Evolutionary conservation across 2,888 invertebrate species (phyloP), one percentile per base, ranked within the genome.

Genomic region (Oligia latruncula): DNA sequence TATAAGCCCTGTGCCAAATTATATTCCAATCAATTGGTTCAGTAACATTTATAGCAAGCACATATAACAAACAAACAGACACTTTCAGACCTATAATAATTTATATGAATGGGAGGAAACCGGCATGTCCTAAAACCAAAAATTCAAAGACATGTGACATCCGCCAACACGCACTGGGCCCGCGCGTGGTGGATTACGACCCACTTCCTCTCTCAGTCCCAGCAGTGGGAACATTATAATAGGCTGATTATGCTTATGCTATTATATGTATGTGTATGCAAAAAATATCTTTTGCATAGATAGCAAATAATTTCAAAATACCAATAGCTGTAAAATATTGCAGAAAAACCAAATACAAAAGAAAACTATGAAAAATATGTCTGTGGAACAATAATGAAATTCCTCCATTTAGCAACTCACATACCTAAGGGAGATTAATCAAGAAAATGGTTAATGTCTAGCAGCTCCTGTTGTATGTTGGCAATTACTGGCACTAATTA

Each of bases 391-490:
- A 81, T 84, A 90, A 88, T 88, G 78, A 88, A 85, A 85, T 88
- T 88, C 78, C 72, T 71, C 77, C 80, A 82, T 80, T 81, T 85
- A 73, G 86, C 85, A 83, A 85, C 82, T 87, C 83, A 86, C 84
- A 84, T 83, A 58, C n/a, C 58, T 58, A 88, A 76, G 78, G 82
- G 82, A 83, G 84, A 90, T 90, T 89, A 90, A 91, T 91, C 90
- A 90, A 88, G 90, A 83, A 90, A 90, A 91, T 91, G 85, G 87
- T 85, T 88, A 86, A 88, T 81, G 84, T 87, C 83, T 79, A 78
- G 72, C 72, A 81, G 83, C 68, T 81, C 81, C 66, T 79, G 77
- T 77, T 90, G 70, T 74, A 58, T 67, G 87, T 62, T 71, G 66
- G 78, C 67, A 83, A 88, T 82, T 89, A 88, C 84, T 80, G 70